Evolutionary conservation across 2,888 invertebrate species (phyloP), one percentile per base, ranked within the genome.

Genomic region (Campoletis raptor): DNA sequence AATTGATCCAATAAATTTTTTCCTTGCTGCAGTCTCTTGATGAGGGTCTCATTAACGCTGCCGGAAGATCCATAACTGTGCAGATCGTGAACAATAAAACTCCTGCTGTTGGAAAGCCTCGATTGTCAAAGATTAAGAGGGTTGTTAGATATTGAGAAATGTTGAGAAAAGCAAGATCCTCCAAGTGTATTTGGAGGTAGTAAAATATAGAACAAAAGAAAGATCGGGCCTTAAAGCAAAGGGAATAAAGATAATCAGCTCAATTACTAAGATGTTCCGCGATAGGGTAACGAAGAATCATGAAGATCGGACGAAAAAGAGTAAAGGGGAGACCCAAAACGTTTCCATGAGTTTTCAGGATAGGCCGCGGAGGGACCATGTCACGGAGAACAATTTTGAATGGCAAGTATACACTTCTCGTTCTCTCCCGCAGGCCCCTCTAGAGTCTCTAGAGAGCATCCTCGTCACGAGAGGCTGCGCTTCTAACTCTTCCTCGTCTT

Each of bases 391-490:
- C 82, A 61, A 82, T 85, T 85, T 85, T 67, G 64, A 70, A 77
- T 78, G 76, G 67, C 77, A 61, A 86, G 83, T 81, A 76, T 81
- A 76, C 81, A 73, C 81, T 81, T 67, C 61, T 78, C 66, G 80
- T 73, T 86, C 73, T 73, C 77, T 83, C 86, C 67, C 77, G 21
- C 24, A 67, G 66, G 70, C 37, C 36, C 80, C 77, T 76, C 77
- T 66, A 48, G 24, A 76, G 77, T 57, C 67, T 69, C 48, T 30
- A 30, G 76, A 69, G 81, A 66, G 73, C 42, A 81, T 83, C 67
- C 72, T 77, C 72, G 83, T 83, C 83, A 77, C 80, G 83, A 76
- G 83, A 83, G 77, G 77, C 67, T 73, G 80, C 77, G 73, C 83
- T 40, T 74, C 72, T 67, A 77, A 83, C 45, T 82, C 82, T 82